phyloP scores from a whole-genome alignment of 2,797 vertebrate species.

The Bradypus variegatus region DNA sequence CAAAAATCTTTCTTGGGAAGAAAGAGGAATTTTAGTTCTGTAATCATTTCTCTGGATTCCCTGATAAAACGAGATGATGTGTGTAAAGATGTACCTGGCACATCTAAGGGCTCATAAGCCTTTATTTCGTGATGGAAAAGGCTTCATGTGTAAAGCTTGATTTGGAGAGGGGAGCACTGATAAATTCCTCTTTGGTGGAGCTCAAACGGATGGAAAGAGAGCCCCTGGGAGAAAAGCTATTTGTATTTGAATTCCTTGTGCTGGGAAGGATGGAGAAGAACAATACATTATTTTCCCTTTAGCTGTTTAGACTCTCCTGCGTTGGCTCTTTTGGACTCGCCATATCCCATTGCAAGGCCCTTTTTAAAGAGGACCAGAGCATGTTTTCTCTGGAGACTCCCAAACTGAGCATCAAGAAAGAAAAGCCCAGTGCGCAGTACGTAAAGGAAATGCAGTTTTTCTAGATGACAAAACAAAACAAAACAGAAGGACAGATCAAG shows the following conservation, averaged over 20 bases:
- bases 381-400: background rate
- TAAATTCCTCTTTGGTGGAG: background rate
- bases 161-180: background rate
- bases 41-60: background rate
- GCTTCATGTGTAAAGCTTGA: background rate
- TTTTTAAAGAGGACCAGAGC: background rate
- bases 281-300: background rate
- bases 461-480: background rate
- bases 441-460: background rate
- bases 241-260: background rate
- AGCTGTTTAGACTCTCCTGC: background rate
- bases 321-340: background rate
- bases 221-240: background rate
- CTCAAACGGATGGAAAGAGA: background rate
- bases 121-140: background rate
- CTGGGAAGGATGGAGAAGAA: background rate
- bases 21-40: background rate
- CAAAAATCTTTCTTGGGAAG: background rate
- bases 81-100: background rate
- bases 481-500: background rate
- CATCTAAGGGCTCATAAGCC: background rate
- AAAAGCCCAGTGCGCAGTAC: background rate
- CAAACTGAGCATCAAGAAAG: fast-evolving
- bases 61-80: background rate
- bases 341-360: background rate